phyloP scores from a whole-genome alignment of 1,140 invertebrate species.

The Maniola jurtina region DNA sequence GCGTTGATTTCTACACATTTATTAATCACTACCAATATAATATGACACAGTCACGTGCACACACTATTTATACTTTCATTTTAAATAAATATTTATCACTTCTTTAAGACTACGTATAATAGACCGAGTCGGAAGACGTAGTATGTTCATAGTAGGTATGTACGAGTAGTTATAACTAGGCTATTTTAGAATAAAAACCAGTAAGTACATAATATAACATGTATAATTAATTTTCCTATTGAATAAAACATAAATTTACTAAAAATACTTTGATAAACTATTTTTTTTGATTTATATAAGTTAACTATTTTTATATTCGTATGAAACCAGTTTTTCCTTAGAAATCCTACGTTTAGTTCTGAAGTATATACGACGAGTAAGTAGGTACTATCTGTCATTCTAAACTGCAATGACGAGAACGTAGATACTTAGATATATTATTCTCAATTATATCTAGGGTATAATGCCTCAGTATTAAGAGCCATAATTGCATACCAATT shows the following conservation, averaged over 20 bases:
- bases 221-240: too few species aligned
- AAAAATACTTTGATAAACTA: too few species aligned
- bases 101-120: too few species aligned
- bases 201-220: too few species aligned
- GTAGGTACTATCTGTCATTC: constrained; percentile 8
- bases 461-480: constrained; percentile 30
- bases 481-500: constrained; percentile 25
- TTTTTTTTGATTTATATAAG: too few species aligned
- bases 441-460: not conserved
- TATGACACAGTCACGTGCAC: not conserved
- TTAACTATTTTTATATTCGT: too few species aligned
- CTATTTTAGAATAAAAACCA: too few species aligned
- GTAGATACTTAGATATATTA: not conserved
- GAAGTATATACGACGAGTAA: constrained; percentile 6
- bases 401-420: not conserved
- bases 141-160: too few species aligned
- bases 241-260: too few species aligned
- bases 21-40: not conserved
- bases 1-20: constrained; percentile 4
- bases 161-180: too few species aligned
- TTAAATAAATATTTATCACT: too few species aligned
- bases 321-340: not conserved
- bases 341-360: constrained; percentile 14
- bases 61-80: not conserved
- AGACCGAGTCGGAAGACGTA: too few species aligned